phyloP scores from a whole-genome alignment of 2,888 invertebrate genomes.

The Tortrix viridana region DNA sequence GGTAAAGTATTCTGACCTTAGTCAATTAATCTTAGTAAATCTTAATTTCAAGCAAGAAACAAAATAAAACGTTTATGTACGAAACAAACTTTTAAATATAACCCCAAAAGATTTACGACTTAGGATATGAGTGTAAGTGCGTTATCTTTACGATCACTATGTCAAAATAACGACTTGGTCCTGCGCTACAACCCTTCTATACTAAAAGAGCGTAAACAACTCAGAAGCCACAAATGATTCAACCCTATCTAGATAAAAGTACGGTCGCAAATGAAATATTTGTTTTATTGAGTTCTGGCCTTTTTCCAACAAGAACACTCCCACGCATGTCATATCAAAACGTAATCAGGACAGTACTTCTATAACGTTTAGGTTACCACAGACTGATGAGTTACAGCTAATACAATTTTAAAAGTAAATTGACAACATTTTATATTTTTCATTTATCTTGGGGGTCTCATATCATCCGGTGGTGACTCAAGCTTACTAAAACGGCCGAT shows the following conservation, averaged over 20 bases:
- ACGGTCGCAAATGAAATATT: too few species aligned
- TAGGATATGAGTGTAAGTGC: constrained; percentile 10
- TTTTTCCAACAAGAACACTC: too few species aligned
- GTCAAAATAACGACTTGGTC: constrained; percentile 26
- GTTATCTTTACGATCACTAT: constrained; percentile 21
- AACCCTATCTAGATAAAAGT: too few species aligned
- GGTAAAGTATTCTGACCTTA: background rate
- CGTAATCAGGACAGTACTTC: constrained; percentile 24
- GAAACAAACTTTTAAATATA: constrained; percentile 2
- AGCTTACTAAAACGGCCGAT: too few species aligned
- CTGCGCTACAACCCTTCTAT: constrained; percentile 2
- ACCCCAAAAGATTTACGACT: constrained; percentile 14
- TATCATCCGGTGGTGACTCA: too few species aligned
- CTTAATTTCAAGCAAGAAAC: background rate
- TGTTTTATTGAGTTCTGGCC: too few species aligned
- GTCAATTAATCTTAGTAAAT: too few species aligned
- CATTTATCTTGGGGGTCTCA: too few species aligned
- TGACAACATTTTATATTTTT: too few species aligned
- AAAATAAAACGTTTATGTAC: background rate
- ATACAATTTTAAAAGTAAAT: background rate
- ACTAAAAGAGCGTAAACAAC: too few species aligned
- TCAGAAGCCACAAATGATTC: too few species aligned
- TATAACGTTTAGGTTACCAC: constrained; percentile 7
- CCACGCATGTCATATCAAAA: constrained; percentile 31
- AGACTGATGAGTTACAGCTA: constrained; percentile 9